Conservation (phyloP, 2,113 vertebrate genomes). For the Salvelinus sp. region DNA sequence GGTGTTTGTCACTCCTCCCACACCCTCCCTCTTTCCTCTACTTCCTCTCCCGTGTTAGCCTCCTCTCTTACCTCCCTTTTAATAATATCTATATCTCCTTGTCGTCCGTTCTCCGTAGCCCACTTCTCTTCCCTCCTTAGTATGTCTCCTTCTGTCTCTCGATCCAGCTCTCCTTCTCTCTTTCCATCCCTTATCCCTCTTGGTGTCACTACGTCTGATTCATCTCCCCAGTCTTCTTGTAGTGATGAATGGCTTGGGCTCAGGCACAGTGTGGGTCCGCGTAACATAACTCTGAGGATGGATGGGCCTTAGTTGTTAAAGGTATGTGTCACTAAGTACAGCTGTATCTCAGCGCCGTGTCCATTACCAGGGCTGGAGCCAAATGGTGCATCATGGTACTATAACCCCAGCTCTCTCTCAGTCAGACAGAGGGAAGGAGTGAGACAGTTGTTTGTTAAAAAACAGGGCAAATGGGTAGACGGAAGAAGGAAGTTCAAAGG, state of each 20-base stretch:
- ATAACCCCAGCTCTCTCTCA: constrained; percentile 13
- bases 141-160: not conserved
- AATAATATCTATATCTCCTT: not conserved
- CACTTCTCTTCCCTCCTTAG: no score
- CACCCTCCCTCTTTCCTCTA: constrained; percentile 23
- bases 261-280: constrained; percentile 3
- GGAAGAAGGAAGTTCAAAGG: constrained; percentile 50
- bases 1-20: not conserved
- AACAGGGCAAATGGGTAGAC: constrained; percentile 39
- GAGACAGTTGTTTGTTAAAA: constrained; percentile 35
- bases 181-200: not conserved
- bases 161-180: not conserved
- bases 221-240: constrained; percentile 56
- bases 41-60: not conserved
- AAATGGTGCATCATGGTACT: constrained; percentile 14
- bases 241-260: constrained; percentile 50
- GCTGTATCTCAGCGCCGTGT: not conserved
- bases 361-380: constrained; percentile 14
- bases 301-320: constrained; percentile 30
- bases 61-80: not conserved
- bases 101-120: not conserved
- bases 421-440: not conserved
- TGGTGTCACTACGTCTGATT: constrained; percentile 29
- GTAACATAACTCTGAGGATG: not conserved
- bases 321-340: not conserved